Conservation (phyloP, 2,888 invertebrate genomes). For the Nomada ferruginata region DNA sequence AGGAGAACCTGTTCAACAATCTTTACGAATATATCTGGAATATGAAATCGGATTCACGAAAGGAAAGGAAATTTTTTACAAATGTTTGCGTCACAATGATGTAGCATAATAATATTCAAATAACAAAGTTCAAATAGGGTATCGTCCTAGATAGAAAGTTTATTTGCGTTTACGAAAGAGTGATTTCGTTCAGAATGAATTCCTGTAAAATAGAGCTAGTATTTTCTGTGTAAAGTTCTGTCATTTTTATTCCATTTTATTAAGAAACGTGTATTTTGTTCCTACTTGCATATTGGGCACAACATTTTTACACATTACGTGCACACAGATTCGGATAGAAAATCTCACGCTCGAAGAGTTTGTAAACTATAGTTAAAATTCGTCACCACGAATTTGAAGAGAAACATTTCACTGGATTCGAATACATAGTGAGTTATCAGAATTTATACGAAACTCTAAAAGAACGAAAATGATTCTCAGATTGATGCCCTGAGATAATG, state of each 20-base stretch:
- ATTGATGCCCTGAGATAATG: conserved; percentile 10
- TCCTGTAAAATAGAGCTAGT: too few relatives aligned
- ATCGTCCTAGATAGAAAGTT: too few relatives aligned
- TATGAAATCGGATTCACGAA: conserved; percentile 8
- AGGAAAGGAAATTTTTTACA: not conserved
- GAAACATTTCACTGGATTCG: not conserved
- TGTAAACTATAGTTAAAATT: not conserved
- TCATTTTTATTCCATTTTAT: too few relatives aligned
- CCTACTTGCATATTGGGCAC: too few relatives aligned
- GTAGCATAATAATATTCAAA: too few relatives aligned
- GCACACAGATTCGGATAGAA: conserved; percentile 1
- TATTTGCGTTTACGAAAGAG: too few relatives aligned
- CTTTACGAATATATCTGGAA: not conserved
- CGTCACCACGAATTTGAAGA: not conserved
- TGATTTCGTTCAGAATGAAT: too few relatives aligned
- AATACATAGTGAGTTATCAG: conserved; percentile 4
- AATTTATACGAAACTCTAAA: not conserved
- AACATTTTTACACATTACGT: not conserved
- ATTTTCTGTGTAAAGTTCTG: too few relatives aligned
- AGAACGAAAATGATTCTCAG: conserved; percentile 5
- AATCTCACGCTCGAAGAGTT: conserved; percentile 19
- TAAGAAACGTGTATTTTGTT: too few relatives aligned
- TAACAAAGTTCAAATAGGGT: too few relatives aligned
- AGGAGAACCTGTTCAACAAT: conserved; percentile 4
- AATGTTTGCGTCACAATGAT: not conserved